Evolutionary conservation across 2,797 vertebrate species (phyloP), one percentile per base, ranked within the genome.

Genomic region (Pangasius djambal): DNA sequence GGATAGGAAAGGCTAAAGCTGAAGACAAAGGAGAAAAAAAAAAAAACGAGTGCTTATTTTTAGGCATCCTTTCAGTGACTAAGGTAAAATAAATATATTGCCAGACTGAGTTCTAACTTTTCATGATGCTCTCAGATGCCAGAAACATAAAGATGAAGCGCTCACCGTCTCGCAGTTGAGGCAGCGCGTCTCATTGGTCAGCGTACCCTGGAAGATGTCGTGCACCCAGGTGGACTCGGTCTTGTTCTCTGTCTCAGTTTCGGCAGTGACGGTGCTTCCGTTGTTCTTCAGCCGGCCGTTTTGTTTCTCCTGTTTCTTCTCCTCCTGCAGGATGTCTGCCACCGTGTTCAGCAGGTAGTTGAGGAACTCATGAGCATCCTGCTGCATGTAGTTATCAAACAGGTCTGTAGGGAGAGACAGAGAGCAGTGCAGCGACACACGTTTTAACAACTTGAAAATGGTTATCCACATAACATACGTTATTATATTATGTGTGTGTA

Each of bases 381-480:
- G 98, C 91, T 99, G 98, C 98, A 99, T 99, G 96, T 99, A 99
- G 96, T 99, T 99, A 93, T 99, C 98, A 89, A 99, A 99, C 93
- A 99, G 96, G 95, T 99, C 98, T 99, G 96, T 8, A 88, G 87
- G 67, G 70, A 75, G 61, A 67, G n/a, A 25, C 74, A 90, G 86
- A 88, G 44, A 75, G 85, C 40, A 77, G 69, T 37, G 31, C 16
- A 85, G 40, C 0, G 25, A 16, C 25, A 72, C 50, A 67, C 7
- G 37, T n/a, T 48, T 78, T 31, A 20, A 69, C 15, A 0, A 40
- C 59, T 48, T 44, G 12, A 7, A 69, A 34, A 69, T 69, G 13
- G 15, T 20, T 18, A 70, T 18, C 6, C 6, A 34, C 16, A 20
- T 22, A 59, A 18, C 28, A 57, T 9, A 40, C 37, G 7, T 25